phyloP scores from a whole-genome alignment of 2,113 vertebrate species.

The Ellobius talpinus region DNA sequence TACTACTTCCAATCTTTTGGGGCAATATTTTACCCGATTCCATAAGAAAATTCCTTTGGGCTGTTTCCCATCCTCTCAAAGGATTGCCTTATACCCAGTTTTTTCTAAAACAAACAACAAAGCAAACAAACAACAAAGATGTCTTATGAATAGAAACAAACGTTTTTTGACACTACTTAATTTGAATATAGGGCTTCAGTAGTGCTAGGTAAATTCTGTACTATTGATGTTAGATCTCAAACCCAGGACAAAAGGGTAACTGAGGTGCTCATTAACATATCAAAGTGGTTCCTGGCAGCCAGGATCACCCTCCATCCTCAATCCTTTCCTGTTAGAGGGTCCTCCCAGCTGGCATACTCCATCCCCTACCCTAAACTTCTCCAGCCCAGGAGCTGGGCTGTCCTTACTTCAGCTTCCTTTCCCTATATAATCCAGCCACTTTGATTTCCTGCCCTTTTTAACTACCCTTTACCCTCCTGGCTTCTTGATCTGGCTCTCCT shows the following conservation, averaged over 20 bases:
- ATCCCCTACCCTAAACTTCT: neutral
- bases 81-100: neutral
- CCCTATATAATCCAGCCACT: neutral
- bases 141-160: slow-evolving; percentile 34
- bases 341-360: neutral
- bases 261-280: neutral
- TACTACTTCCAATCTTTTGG: neutral
- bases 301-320: neutral
- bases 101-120: neutral
- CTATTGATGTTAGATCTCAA: neutral
- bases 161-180: neutral
- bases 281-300: neutral
- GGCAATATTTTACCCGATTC: neutral
- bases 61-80: neutral
- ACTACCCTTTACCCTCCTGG: neutral
- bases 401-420: neutral
- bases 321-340: neutral
- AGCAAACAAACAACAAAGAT: neutral
- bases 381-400: neutral
- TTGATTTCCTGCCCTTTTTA: neutral
- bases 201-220: neutral
- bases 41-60: neutral
- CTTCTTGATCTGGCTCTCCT: neutral
- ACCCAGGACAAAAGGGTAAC: neutral
- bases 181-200: neutral